Evolutionary conservation across 2,797 vertebrate species (phyloP), one percentile per base, ranked within the genome.

Genomic region (Oryzias sinensis): DNA sequence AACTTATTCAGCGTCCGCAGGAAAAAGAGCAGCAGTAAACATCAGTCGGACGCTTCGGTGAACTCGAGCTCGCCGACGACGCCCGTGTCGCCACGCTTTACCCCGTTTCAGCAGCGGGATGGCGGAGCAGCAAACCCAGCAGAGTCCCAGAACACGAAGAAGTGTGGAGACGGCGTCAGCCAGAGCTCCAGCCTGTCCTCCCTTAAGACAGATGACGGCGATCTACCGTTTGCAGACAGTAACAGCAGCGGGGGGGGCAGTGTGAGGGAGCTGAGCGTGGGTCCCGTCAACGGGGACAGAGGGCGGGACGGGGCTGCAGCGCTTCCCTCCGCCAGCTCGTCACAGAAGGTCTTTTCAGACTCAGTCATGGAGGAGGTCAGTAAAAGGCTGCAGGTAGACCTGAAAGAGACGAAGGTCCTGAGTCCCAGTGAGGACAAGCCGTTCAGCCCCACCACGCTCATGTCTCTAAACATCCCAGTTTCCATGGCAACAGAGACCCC

Each of bases 221-320:
- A 86, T 4, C 4, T 92, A 25, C 90, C 89, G 0, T 93, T 92
- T 1, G 89, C 86, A 0, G 89, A 93, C 49, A 91, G 89, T 0
- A 71, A 73, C 76, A 90, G 90, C 75, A 88, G 87, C 1, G 70
- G 85, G 44, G 65, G 42, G 7, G 70, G 82, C 57, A 93, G 91
- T 0, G 86, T 93, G 48, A 84, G 80, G 67, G 90, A 90, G 65
- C 67, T 85, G 57, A 54, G 46, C 3, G 47, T 81, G 17, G 66
- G 69, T 64, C 72, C 56, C 27, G 16, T 81, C 13, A 83, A 75
- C 53, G 15, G 6, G 15, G 70, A 74, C 40, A 55, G 24, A 49
- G 73, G 72, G 77, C 53, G 79, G 67, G 47, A 69, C 73, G 49
- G 69, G 4, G 3, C n/a, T 18, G 5, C n/a, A 22, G 75, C 68